Conservation (phyloP, 1,140 invertebrate genomes). For the Oreohelix idahoensis region DNA sequence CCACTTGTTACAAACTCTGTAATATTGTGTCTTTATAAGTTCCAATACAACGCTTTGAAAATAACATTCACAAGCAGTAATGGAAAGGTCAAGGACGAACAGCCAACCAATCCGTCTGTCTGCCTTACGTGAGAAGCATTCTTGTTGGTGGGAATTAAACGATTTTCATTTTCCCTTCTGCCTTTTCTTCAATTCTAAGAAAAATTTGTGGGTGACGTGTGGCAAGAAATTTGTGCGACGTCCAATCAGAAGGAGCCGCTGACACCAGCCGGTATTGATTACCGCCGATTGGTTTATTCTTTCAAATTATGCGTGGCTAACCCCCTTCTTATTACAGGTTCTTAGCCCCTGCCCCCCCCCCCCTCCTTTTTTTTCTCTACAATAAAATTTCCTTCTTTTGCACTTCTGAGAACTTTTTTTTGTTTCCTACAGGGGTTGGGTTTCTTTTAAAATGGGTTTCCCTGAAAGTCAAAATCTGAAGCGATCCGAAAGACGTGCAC, state of each 20-base stretch:
- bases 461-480: no score
- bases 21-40: no score
- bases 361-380: not conserved
- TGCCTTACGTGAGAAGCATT: not conserved
- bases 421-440: not conserved
- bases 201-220: not conserved
- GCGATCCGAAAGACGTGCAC: no score
- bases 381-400: not conserved
- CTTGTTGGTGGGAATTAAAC: not conserved
- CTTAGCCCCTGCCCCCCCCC: not conserved
- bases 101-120: not conserved
- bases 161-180: not conserved
- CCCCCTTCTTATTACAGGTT: not conserved
- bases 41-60: no score
- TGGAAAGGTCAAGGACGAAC: not conserved
- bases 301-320: not conserved
- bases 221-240: not conserved
- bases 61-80: no score
- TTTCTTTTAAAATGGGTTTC: not conserved
- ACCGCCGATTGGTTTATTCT: not conserved
- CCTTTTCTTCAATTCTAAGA: not conserved
- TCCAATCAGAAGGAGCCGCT: not conserved
- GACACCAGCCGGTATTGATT: not conserved
- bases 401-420: not conserved
- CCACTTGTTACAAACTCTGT: no score